Conservation (phyloP, 2,113 vertebrate genomes). For the Cyprinodon brontotheroides region DNA sequence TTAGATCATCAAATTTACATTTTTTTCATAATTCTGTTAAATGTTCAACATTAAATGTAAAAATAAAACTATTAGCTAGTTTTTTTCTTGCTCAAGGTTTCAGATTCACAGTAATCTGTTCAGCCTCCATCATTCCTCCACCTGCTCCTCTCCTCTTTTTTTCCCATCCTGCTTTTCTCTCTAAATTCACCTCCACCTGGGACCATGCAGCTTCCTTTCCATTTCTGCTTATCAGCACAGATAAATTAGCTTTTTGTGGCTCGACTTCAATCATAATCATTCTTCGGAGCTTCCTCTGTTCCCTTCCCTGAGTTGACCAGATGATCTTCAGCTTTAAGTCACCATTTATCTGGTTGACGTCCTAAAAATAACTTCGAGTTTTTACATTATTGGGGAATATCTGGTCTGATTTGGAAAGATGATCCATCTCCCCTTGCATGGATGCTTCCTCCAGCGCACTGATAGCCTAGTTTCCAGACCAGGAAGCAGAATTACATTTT, state of each 20-base stretch:
- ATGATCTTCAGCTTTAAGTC: too few relatives aligned
- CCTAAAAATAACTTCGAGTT: too few relatives aligned
- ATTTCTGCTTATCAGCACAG: constrained; percentile 3
- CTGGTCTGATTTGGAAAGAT: too few relatives aligned
- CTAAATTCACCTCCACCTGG: constrained; percentile 1
- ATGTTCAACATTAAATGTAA: constrained; percentile 20
- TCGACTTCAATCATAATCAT: neutral
- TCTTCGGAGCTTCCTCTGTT: neutral
- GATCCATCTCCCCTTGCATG: too few relatives aligned
- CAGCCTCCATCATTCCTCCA: constrained; percentile 10
- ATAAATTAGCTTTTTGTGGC: neutral
- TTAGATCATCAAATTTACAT: neutral
- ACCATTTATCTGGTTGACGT: too few relatives aligned
- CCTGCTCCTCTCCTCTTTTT: constrained; percentile 18
- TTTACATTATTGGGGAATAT: too few relatives aligned
- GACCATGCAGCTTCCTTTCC: constrained; percentile 15
- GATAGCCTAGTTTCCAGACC: too few relatives aligned
- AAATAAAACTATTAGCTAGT: constrained; percentile 21
- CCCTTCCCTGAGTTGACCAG: neutral
- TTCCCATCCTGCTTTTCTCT: neutral
- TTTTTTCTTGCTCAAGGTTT: neutral
- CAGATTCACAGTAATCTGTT: constrained; percentile 49
- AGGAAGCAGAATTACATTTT: too few relatives aligned
- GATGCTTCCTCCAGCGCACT: too few relatives aligned
- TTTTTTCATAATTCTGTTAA: neutral